A percentile compares a stretch with the other conserved stretches of the same genome.
Evolutionary conservation across 2,113 vertebrate genomes (phyloP).

Genomic region (Rhodinocichla rosea): DNA sequence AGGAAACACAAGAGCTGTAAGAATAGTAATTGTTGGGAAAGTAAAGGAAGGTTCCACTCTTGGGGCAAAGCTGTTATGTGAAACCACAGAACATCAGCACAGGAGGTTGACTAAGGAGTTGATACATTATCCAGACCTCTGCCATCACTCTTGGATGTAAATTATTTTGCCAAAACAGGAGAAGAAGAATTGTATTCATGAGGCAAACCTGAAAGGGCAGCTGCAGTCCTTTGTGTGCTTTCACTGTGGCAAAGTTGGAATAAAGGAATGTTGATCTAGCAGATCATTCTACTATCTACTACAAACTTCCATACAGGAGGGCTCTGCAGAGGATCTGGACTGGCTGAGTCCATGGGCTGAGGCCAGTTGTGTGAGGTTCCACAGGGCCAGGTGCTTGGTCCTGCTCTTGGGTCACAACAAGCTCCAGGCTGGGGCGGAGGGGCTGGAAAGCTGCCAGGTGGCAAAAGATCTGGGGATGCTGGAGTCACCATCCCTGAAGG

Average conservation of each 20-base stretch:
- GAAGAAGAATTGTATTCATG: background rate
- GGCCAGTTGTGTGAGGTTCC: background rate
- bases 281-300: background rate
- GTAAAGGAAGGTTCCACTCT: background rate
- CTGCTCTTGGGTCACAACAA: background rate
- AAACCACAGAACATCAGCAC: background rate
- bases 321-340: background rate
- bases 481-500: background rate
- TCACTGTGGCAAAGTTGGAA: background rate
- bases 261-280: background rate
- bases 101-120: background rate
- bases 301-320: background rate
- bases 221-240: background rate
- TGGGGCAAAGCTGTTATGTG: background rate
- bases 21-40: background rate
- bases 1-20: background rate
- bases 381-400: background rate
- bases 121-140: background rate
- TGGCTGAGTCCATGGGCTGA: background rate
- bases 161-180: background rate
- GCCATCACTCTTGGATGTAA: constrained; percentile 5
- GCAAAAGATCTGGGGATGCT: background rate
- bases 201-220: background rate
- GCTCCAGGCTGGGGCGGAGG: background rate
- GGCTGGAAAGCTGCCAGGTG: background rate